These are phyloP conservation scores for Melitaea cinxia DNA, from an alignment of 1,140 invertebrate genomes.

Conservation along the genomic window DNA sequence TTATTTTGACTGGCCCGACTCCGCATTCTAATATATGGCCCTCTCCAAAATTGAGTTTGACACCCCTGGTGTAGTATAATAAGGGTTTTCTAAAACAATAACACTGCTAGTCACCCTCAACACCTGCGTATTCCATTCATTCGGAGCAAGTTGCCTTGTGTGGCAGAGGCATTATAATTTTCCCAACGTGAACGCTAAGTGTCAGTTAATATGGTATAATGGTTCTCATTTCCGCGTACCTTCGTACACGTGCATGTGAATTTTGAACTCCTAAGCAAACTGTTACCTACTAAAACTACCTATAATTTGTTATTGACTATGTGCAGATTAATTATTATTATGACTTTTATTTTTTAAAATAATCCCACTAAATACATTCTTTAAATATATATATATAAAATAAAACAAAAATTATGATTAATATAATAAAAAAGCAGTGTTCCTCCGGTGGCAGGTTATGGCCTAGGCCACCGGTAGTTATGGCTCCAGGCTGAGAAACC, in stretches of 20 bases:
- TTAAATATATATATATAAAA: no score
- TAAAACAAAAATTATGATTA: no score
- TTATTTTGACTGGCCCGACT: no score
- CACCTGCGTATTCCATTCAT: conserved; percentile 32
- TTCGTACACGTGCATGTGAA: conserved; percentile 12
- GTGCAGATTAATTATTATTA: not conserved
- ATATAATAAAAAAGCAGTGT: no score
- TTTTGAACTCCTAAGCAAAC: not conserved
- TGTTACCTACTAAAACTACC: not conserved
- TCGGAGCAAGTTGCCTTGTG: conserved; percentile 25
- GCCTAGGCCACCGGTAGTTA: no score
- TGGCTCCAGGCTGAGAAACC: no score
- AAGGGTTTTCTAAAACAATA: not conserved
- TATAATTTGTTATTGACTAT: not conserved
- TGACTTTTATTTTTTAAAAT: no score
- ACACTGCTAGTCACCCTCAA: not conserved
- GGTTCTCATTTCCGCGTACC: conserved; percentile 20
- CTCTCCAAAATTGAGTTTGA: no score
- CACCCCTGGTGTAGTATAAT: not conserved
- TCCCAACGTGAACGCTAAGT: conserved; percentile 4
- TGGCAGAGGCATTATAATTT: conserved; percentile 8
- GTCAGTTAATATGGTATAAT: conserved; percentile 20
- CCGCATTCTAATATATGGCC: no score
- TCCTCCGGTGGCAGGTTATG: no score
- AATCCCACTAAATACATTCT: no score